Percentiles rank a stretch among this genome's conserved stretches.
These are phyloP conservation scores for Lymantria dispar DNA, from an alignment of 2,888 invertebrate genomes.

Conservation along the genomic window DNA sequence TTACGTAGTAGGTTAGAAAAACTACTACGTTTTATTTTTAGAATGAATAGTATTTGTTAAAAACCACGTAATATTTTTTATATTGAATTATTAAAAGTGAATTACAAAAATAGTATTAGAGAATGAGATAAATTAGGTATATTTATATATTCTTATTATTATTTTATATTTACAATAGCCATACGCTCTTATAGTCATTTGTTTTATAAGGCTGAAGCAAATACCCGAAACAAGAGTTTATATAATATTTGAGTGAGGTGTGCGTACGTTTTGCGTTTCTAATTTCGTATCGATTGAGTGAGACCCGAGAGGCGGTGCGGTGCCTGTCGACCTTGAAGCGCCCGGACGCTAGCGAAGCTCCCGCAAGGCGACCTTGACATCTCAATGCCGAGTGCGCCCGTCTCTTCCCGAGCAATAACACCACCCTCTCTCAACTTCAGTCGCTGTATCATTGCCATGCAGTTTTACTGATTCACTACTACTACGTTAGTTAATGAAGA, in stretches of 20 bases:
- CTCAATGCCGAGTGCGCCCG: conserved; percentile 37
- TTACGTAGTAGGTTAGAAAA: no score
- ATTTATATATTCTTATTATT: no score
- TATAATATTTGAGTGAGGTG: neutral
- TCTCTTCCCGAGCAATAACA: conserved; percentile 40
- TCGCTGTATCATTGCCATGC: conserved; percentile 7
- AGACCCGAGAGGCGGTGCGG: conserved; percentile 33
- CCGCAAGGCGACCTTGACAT: conserved; percentile 59
- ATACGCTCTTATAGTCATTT: no score
- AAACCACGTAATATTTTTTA: no score
- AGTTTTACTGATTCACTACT: no score
- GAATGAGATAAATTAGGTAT: no score
- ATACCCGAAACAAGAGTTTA: neutral
- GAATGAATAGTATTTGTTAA: no score
- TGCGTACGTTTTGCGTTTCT: conserved; percentile 24
- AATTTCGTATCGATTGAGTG: conserved; percentile 50
- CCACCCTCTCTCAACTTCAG: conserved; percentile 22
- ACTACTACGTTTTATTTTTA: no score
- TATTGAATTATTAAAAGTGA: no score
- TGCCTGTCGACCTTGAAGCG: conserved; percentile 47
- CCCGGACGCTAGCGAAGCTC: conserved; percentile 49
- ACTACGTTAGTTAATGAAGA: no score
- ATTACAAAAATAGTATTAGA: no score
- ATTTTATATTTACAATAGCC: no score
- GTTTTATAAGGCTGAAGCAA: neutral